Percentiles rank a stretch among this genome's conserved stretches.
Conservation (phyloP, 2,888 invertebrate genomes). For the Ophion slaviceki region DNA sequence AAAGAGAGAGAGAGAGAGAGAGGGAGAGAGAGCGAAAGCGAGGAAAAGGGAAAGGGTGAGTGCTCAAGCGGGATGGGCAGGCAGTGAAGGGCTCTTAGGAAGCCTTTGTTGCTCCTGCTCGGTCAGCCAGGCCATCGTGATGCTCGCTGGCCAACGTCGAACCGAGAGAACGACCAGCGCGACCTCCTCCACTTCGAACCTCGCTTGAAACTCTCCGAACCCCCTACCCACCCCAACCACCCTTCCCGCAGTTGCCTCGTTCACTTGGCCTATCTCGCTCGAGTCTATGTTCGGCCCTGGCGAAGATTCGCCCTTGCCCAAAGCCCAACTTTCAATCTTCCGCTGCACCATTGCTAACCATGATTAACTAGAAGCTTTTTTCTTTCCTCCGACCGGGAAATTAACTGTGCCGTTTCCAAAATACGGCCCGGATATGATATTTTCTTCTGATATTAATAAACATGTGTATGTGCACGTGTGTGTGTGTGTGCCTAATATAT, state of each 20-base stretch:
- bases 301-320: conserved; percentile 53
- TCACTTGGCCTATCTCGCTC: conserved; percentile 78
- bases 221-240: neutral
- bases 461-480: too few relatives aligned
- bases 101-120: conserved; percentile 81
- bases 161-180: conserved; percentile 55
- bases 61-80: conserved; percentile 66
- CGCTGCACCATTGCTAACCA: conserved; percentile 18
- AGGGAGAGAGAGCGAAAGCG: conserved; percentile 26
- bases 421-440: neutral
- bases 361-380: conserved; percentile 3
- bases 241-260: conserved; percentile 71
- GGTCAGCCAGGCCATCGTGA: conserved; percentile 67
- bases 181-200: conserved; percentile 40
- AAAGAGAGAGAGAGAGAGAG: conserved; percentile 30
- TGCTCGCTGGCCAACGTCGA: conserved; percentile 61
- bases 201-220: conserved; percentile 38
- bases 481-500: too few relatives aligned
- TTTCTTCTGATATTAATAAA: neutral
- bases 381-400: neutral
- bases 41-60: conserved; percentile 60
- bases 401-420: conserved; percentile 19
- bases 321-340: conserved; percentile 61
- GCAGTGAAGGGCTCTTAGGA: conserved; percentile 80
- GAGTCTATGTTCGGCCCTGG: conserved; percentile 70